These are phyloP conservation scores for Odiellus spinosus DNA, from an alignment of 2,888 invertebrate genomes.

Conservation along the genomic window DNA sequence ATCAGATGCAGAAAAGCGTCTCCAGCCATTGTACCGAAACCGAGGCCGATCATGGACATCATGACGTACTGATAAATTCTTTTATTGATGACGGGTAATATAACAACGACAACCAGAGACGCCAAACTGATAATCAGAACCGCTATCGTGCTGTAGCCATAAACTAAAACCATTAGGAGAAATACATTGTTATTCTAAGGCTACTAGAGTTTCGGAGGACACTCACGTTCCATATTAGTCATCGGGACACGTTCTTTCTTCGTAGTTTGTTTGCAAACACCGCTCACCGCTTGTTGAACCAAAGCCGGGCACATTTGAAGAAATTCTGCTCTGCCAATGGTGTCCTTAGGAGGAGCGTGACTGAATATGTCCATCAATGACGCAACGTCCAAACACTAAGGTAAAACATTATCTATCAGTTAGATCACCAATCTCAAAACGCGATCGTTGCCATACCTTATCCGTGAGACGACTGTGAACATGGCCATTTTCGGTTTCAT, in stretches of 20 bases:
- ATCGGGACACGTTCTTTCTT: conserved; percentile 1
- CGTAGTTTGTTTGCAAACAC: conserved; percentile 9
- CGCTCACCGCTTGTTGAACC: conserved; percentile 17
- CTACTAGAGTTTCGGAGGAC: too few species aligned
- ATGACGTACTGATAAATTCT: conserved; percentile 27
- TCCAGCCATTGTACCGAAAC: conserved; percentile 32
- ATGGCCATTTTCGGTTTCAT: too few species aligned
- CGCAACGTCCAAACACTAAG: conserved; percentile 12
- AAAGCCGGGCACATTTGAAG: conserved; percentile 16
- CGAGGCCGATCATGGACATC: conserved; percentile 33
- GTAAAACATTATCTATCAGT: neutral
- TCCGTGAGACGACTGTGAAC: too few species aligned
- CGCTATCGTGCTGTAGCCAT: conserved; percentile 28
- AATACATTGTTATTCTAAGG: too few species aligned
- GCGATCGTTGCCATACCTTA: too few species aligned
- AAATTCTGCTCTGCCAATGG: conserved; percentile 13
- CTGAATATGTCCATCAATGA: conserved; percentile 12
- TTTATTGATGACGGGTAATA: conserved; percentile 26
- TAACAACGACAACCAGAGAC: conserved; percentile 27
- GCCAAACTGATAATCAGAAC: conserved; percentile 31
- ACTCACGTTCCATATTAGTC: neutral
- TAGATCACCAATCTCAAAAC: neutral
- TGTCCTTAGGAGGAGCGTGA: neutral
- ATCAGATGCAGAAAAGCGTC: conserved; percentile 35
- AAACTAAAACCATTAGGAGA: conserved; percentile 11